Conservation (phyloP, 2,113 vertebrate species). For the Syrrhaptes paradoxus region DNA sequence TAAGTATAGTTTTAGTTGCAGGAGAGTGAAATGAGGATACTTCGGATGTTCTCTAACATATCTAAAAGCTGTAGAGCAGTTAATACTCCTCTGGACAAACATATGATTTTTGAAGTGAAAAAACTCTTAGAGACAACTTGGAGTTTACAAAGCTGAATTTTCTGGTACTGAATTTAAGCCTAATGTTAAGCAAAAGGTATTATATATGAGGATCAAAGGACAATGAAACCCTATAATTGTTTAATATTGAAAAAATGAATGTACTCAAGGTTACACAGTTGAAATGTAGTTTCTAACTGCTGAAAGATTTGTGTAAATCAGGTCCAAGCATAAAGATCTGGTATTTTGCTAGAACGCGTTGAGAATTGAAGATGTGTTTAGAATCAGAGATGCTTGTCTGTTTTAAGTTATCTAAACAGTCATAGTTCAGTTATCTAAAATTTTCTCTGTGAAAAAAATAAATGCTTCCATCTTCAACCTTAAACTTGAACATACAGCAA, state of each 20-base stretch:
- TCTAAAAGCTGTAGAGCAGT: background rate
- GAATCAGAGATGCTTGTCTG: background rate
- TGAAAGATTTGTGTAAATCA: background rate
- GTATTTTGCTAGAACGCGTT: background rate
- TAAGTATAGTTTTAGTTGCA: background rate
- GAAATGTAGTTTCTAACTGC: background rate
- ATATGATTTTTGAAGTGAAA: background rate
- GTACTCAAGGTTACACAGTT: background rate
- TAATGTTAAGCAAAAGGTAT: background rate
- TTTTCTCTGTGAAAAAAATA: background rate
- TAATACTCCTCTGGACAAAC: background rate
- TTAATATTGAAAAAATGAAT: background rate
- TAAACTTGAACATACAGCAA: background rate
- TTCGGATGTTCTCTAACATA: background rate
- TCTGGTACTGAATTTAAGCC: background rate
- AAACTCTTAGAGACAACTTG: background rate
- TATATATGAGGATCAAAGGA: background rate
- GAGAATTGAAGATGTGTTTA: background rate
- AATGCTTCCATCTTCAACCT: background rate
- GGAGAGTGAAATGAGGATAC: background rate
- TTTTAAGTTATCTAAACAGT: background rate
- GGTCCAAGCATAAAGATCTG: background rate
- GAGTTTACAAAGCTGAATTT: background rate
- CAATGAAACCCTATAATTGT: background rate
- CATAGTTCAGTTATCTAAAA: background rate